phyloP scores from a whole-genome alignment of 2,113 vertebrate species.

The Prinia subflava region DNA sequence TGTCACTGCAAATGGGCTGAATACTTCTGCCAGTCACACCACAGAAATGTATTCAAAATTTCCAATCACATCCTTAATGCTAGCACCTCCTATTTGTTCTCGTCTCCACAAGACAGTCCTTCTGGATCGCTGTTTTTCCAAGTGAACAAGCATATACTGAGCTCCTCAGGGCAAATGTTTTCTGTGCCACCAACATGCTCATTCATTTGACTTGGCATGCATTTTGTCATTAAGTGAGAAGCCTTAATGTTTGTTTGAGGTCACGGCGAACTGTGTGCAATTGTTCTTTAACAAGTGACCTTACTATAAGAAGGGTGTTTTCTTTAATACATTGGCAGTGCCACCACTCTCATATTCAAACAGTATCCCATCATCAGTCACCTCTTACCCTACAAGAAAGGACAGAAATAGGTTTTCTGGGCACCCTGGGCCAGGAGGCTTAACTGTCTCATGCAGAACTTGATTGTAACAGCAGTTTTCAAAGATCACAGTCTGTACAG shows the following conservation, averaged over 20 bases:
- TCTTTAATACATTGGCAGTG: background rate
- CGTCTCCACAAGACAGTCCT: background rate
- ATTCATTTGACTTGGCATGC: conserved; percentile 14
- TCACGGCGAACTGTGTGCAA: background rate
- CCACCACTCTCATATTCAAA: background rate
- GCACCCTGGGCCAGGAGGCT: background rate
- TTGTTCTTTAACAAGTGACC: conserved; percentile 3
- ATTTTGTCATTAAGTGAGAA: conserved; percentile 1
- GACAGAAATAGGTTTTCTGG: background rate
- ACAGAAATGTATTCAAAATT: background rate
- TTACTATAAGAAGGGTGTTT: background rate
- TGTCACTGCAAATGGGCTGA: background rate
- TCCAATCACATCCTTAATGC: background rate
- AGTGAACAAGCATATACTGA: background rate
- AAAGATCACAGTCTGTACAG: rapidly evolving
- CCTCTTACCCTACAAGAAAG: background rate
- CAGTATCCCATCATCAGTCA: background rate
- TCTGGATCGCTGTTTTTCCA: background rate
- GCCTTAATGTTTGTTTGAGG: background rate
- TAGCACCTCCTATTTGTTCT: background rate
- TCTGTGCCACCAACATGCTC: background rate
- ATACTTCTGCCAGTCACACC: background rate
- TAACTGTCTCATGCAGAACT: background rate
- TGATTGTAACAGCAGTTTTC: background rate
- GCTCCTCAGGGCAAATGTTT: conserved; percentile 16